Base-by-base conservation (phyloP, 2,797 vertebrate species). In the Chelonia mydas region DNA sequence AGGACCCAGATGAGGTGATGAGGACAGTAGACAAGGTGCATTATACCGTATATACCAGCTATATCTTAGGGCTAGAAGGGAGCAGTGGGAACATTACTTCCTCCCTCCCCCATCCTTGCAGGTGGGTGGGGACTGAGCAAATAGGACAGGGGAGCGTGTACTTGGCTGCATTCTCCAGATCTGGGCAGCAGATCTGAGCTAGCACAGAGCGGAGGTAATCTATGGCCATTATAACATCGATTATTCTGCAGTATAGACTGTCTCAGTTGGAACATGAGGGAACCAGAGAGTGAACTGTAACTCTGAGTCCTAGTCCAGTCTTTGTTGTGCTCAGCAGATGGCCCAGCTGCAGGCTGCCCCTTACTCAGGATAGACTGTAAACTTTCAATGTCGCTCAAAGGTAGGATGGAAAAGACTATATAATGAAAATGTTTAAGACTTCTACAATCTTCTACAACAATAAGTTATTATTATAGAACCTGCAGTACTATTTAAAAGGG, bases 81-180 rank as follows among this genome's bases (percentile, higher is more conserved):
- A 84, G 76, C 51, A 68, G 59, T 87, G 31, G n/a, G 81, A 11
- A 51, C 68, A 28, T 3, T 28, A 81, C 49, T 61, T 88, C 90
- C 2, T 0, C 7, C 5, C 93, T 47, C 57, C 31, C 3, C 12
- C 5, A 0, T 37, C 13, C 90, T 6, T 72, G 65, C 8, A n/a
- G 27, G n/a, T 9, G 4, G 2, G 0, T 68, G 80, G 28, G 51
- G n/a, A n/a, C 41, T 89, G 68, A 47, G 59, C 74, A 87, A 17
- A 72, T 65, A 1, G 8, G 51, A 88, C 28, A 61, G 33, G 17
- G 6, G 9, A 2, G 0, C 37, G 0, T 0, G 0, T 0, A 2
- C 68, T 90, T 3, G 0, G 49, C 41, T 91, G n/a, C 7, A 41
- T 80, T 68, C 41, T 90, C 37, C 28, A 1, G 23, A 41, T 6